Evolutionary conservation across 2,113 vertebrate species (phyloP), one percentile per base, ranked within the genome.

Genomic region (Otocyon megalotis): DNA sequence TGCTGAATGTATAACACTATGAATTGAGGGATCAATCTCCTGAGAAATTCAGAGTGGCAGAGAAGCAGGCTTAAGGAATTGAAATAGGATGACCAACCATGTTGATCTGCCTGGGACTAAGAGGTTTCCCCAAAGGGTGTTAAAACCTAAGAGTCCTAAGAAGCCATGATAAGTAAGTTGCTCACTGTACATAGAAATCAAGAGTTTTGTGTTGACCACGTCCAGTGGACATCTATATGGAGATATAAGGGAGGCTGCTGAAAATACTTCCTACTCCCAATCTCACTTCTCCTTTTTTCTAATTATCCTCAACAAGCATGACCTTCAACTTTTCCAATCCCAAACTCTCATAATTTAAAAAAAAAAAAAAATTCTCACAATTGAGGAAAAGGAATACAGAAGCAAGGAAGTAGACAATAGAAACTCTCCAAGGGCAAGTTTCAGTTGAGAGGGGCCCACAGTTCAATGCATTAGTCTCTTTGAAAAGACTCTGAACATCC

Each of bases 261-360:
- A 56, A 96, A 93, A 77, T 16, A 35, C 4, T 91, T 88, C 54
- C 54, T 91, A 67, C 5, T 82, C 58, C 54, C 76, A 48, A 17
- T 35, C 88, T 48, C 6, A 82, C 7, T n/a, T 56, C 15, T 17
- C 37, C 28, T 3, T 37, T 69, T 76, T 79, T 79, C 92, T 86
- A 86, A 93, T 56, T 86, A 79, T 83, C 37, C 72, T 62, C 86
- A 87, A 81, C 10, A 92, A 96, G n/a, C 43, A 93, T 62, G 72
- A 43, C 54, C 30, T n/a, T 96, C 37, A 86, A 86, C 28, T 89
- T 54, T 22, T 82, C 93, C 3, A 93, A 58, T 69, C 22, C 43
- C 15, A 50, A 77, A 77, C 43, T 50, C 43, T 77, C 43, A 50
- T 43, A 50, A 77, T 30, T 43, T 43, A 43, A 43, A 43, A 26